Percentiles rank a stretch among this genome's conserved stretches.
Conservation (phyloP, 2,888 invertebrate species). For the Oscheius sp. region DNA sequence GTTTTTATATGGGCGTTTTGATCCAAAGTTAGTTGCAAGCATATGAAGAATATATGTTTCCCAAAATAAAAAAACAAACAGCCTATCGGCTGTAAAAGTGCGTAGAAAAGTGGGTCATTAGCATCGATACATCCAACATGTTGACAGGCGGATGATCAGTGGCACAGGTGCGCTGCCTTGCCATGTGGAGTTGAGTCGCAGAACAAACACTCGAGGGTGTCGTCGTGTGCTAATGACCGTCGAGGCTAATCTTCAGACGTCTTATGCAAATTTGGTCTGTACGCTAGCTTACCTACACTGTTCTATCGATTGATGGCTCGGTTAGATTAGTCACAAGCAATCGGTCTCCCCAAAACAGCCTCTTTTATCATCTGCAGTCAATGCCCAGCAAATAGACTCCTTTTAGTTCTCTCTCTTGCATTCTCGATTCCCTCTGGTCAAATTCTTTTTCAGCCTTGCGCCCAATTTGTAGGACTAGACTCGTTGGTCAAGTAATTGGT, state of each 20-base stretch:
- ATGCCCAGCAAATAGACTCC: conserved; percentile 3
- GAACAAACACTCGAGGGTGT: conserved; percentile 26
- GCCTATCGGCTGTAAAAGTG: too few species aligned
- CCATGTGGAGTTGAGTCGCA: conserved; percentile 28
- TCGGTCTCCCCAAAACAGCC: conserved; percentile 22
- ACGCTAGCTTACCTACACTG: conserved; percentile 22
- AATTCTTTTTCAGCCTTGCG: not conserved
- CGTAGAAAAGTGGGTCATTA: too few species aligned
- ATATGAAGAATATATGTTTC: too few species aligned
- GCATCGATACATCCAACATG: conserved; percentile 1
- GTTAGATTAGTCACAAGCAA: conserved; percentile 27
- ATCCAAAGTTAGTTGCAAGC: too few species aligned
- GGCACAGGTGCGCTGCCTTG: conserved; percentile 23
- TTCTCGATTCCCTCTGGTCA: not conserved
- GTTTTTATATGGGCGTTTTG: too few species aligned
- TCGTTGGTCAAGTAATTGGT: conserved; percentile 22
- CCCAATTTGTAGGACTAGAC: not conserved
- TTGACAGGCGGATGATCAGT: conserved; percentile 11
- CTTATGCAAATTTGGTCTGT: conserved; percentile 29
- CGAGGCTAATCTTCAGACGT: conserved; percentile 30
- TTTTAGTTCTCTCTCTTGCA: not conserved
- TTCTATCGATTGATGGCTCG: conserved; percentile 25
- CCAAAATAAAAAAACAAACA: too few species aligned
- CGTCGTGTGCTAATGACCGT: conserved; percentile 28
- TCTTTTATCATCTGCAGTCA: conserved; percentile 25